Percentiles rank a stretch among this genome's conserved stretches.
Conservation (phyloP, 2,113 vertebrate genomes). For the Thymallus thymallus region DNA sequence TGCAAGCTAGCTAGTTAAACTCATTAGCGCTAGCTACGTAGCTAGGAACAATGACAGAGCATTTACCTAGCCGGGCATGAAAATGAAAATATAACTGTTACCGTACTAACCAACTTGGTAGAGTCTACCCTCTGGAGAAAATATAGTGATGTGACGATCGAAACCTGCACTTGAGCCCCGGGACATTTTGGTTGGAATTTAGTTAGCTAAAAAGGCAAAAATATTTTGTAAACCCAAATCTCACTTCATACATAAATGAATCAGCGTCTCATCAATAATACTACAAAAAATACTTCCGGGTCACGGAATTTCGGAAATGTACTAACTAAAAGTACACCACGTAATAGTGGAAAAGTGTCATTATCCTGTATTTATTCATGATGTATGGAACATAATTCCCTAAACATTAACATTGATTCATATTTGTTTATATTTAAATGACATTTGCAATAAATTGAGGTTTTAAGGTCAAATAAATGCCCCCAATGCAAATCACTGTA, state of each 20-base stretch:
- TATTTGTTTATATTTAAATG: too few relatives aligned
- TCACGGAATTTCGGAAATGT: not conserved
- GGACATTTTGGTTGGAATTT: constrained; percentile 76
- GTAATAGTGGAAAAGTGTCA: too few relatives aligned
- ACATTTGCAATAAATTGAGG: too few relatives aligned
- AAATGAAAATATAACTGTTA: too few relatives aligned
- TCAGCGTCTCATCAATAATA: constrained; percentile 59
- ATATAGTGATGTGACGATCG: constrained; percentile 94
- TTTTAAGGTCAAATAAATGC: too few relatives aligned
- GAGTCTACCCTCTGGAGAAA: constrained; percentile 90
- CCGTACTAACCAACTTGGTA: constrained; percentile 91
- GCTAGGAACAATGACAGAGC: constrained; percentile 79
- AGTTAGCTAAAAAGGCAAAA: not conserved
- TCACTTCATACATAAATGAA: constrained; percentile 51
- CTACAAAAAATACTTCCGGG: constrained; percentile 41
- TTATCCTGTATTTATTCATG: too few relatives aligned
- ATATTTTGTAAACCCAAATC: not conserved
- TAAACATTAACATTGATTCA: too few relatives aligned
- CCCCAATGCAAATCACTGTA: too few relatives aligned
- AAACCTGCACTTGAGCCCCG: constrained; percentile 93
- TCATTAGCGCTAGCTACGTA: too few relatives aligned
- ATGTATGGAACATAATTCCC: too few relatives aligned
- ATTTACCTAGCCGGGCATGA: constrained; percentile 43
- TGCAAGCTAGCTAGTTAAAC: too few relatives aligned
- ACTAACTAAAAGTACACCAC: too few relatives aligned